Conservation (phyloP, 2,888 invertebrate genomes). For the Phrixothrix hirtus region DNA sequence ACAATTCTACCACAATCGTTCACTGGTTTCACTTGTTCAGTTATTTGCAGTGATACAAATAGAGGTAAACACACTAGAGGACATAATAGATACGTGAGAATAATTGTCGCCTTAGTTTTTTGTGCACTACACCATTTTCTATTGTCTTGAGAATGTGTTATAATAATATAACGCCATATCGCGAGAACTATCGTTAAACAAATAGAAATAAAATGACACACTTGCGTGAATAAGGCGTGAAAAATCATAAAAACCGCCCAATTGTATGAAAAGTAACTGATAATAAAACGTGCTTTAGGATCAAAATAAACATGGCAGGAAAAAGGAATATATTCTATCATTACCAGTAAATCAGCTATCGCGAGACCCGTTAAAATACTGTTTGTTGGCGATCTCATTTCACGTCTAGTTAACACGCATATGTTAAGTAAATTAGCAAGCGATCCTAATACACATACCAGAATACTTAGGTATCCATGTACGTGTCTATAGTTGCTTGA, state of each 20-base stretch:
- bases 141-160: constrained; percentile 80
- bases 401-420: constrained; percentile 82
- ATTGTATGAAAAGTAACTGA: constrained; percentile 65
- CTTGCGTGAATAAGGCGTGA: constrained; percentile 88
- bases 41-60: constrained; percentile 77
- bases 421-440: constrained; percentile 90
- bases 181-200: constrained; percentile 91
- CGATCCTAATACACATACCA: constrained; percentile 88
- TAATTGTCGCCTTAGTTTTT: constrained; percentile 76
- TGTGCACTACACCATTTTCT: constrained; percentile 80
- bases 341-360: constrained; percentile 90
- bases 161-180: constrained; percentile 87
- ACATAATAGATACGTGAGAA: constrained; percentile 78
- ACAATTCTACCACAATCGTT: constrained; percentile 57
- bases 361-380: constrained; percentile 88
- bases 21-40: constrained; percentile 59
- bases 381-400: constrained; percentile 91
- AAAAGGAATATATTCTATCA: constrained; percentile 92
- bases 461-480: constrained; percentile 83
- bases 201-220: constrained; percentile 87
- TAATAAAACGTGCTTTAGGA: constrained; percentile 58
- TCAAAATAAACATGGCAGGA: constrained; percentile 79
- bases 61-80: constrained; percentile 83
- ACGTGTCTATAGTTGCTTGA: constrained; percentile 68
- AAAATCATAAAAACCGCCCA: constrained; percentile 85